Base-by-base conservation (phyloP, 35 echinoderm and acorn worm genomes). In the Chiridota heheva region DNA sequence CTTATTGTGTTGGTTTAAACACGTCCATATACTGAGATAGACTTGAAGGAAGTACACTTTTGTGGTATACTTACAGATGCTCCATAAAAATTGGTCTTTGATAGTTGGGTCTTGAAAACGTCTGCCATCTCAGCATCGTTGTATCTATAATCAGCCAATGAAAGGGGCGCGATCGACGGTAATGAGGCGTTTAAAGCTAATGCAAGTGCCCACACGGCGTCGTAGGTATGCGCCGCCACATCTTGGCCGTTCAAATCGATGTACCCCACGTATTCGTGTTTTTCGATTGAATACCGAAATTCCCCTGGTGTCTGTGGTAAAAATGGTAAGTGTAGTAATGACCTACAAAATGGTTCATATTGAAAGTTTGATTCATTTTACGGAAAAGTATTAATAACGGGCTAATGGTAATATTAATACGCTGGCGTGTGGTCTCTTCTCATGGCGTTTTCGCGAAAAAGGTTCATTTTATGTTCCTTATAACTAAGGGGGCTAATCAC, bases 121-220 rank as follows among this genome's bases (percentile, higher is more conserved):
- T 72, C 29, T 4, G 65, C 45, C 81, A 72, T 84, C 6, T 33
- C 15, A 20, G 29, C 63, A 43, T 71, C 66, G 3, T 22, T 17
- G 42, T 84, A 84, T 18, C 1, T 58, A 24, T 57, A 84, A 0
- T 84, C 44, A 49, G 63, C 40, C 0, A 84, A 48, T 39, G 51
- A 55, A 41, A 18, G 3, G 17, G 81, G 81, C 6, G 24, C 37
- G 16, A 84, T 39, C 6, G n/a, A 30, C 1, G 27, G 2, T 8
- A 70, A 58, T 34, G 81, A 84, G n/a, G 81, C 36, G 44, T 83
- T 83, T 8, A 84, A 31, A 22, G 58, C 81, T 25, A 84, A 42
- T 5, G 81, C 81, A 32, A 84, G 30, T 12, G 81, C 81, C 81
- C 81, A 84, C 12, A 84, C 46, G 30, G 63, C 63, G 41, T 84